A percentile compares a stretch with the other conserved stretches of the same genome.
Evolutionary conservation across 2,113 vertebrate genomes (phyloP).

Genomic region (Falco punctatus): DNA sequence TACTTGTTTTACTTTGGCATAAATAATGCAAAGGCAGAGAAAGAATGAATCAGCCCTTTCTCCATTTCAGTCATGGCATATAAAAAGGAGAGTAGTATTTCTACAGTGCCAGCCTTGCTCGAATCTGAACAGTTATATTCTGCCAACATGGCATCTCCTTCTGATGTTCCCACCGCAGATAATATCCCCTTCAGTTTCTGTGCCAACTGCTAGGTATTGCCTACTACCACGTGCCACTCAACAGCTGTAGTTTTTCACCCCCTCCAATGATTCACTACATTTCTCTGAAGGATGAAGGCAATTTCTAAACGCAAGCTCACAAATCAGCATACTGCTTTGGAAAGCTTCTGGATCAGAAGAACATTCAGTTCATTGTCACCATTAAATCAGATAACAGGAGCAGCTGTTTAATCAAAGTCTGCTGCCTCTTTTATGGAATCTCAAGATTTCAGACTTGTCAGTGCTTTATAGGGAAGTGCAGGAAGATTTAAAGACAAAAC

Average conservation of each 20-base stretch:
- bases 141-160: not conserved
- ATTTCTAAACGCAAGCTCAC: not conserved
- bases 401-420: constrained; percentile 24
- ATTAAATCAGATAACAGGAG: constrained; percentile 1
- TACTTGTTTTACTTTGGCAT: not conserved
- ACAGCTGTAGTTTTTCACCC: not conserved
- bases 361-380: not conserved
- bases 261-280: not conserved
- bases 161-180: not conserved
- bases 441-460: not conserved
- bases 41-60: not conserved
- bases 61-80: not conserved
- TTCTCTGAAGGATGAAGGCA: not conserved
- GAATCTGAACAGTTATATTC: not conserved
- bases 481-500: not conserved
- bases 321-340: constrained; percentile 14
- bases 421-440: not conserved
- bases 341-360: constrained; percentile 27
- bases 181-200: not conserved
- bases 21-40: not conserved
- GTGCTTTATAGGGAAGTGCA: not conserved
- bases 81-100: not conserved
- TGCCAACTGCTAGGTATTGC: not conserved
- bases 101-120: not conserved
- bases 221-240: not conserved